Percentiles rank a stretch among this genome's conserved stretches.
phyloP scores from a whole-genome alignment of 2,113 vertebrate genomes.

The Corythoichthys intestinalis region DNA sequence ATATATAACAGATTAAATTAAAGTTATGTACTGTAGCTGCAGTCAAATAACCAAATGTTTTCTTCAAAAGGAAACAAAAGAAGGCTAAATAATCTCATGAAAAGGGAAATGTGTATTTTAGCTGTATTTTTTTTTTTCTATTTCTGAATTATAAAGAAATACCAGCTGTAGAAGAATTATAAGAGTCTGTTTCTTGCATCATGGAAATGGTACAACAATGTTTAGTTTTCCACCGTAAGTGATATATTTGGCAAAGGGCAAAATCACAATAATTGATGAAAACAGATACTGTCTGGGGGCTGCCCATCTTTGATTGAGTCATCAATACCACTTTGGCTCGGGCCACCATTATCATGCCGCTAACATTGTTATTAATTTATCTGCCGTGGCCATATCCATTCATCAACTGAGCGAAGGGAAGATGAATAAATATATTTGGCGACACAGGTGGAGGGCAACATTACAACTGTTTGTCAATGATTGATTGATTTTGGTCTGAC shows the following conservation, averaged over 20 bases:
- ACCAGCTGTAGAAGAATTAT: slow-evolving; percentile 15
- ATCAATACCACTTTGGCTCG: slow-evolving; percentile 65
- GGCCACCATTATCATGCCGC: slow-evolving; percentile 50
- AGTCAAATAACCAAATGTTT: slow-evolving; percentile 18
- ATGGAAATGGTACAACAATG: slow-evolving; percentile 31
- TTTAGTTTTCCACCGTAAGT: slow-evolving; percentile 36
- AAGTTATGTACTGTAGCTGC: slow-evolving; percentile 15
- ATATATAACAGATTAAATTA: background rate
- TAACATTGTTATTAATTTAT: slow-evolving; percentile 67
- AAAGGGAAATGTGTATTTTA: slow-evolving; percentile 2
- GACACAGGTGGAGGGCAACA: slow-evolving; percentile 22
- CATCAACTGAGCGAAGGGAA: slow-evolving; percentile 45
- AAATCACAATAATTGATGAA: slow-evolving; percentile 57
- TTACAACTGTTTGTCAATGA: slow-evolving; percentile 23
- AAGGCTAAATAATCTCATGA: slow-evolving; percentile 20
- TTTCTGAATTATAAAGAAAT: slow-evolving; percentile 21
- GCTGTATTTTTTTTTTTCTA: background rate
- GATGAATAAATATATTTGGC: slow-evolving; percentile 50
- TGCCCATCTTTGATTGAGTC: slow-evolving; percentile 55
- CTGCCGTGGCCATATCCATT: slow-evolving; percentile 42
- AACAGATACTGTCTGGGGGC: slow-evolving; percentile 25
- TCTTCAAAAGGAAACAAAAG: slow-evolving; percentile 38
- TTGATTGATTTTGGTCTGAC: slow-evolving; percentile 32
- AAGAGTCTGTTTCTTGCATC: slow-evolving; percentile 14
- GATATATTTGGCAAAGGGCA: slow-evolving; percentile 39